Conservation (phyloP, 2,797 vertebrate species). For the Phalloptychus januarius region DNA sequence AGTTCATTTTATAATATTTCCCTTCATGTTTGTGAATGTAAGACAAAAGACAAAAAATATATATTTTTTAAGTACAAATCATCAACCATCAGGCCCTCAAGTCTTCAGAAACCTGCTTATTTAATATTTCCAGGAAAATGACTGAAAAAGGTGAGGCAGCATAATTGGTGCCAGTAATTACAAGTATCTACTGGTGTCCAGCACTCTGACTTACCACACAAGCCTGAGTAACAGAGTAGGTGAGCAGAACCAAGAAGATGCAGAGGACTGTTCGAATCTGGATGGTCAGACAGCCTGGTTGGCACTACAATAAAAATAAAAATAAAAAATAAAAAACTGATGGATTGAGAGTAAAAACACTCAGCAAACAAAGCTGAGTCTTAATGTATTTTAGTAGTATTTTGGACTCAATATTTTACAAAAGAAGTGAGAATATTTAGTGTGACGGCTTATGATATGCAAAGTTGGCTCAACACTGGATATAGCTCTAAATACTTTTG, state of each 20-base stretch:
- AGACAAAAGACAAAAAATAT: no score
- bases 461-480: not conserved
- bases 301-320: constrained; percentile 85
- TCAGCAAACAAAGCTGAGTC: constrained; percentile 46
- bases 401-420: constrained; percentile 54
- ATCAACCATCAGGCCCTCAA: no score
- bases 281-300: constrained; percentile 97
- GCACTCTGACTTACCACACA: constrained; percentile 89
- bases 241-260: constrained; percentile 91
- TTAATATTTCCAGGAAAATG: no score
- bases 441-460: constrained; percentile 37
- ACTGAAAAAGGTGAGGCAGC: no score
- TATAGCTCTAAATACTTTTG: not conserved
- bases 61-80: no score
- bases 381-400: constrained; percentile 50
- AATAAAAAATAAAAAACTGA: not conserved
- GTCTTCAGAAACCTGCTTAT: no score
- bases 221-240: constrained; percentile 93
- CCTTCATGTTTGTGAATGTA: no score
- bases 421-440: constrained; percentile 41
- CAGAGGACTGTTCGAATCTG: constrained; percentile 93
- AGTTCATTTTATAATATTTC: no score
- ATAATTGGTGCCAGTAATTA: not conserved
- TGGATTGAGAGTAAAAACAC: not conserved
- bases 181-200: not conserved